phyloP scores from a whole-genome alignment of 2,888 invertebrate genomes.

The Digitonthophagus gazella region DNA sequence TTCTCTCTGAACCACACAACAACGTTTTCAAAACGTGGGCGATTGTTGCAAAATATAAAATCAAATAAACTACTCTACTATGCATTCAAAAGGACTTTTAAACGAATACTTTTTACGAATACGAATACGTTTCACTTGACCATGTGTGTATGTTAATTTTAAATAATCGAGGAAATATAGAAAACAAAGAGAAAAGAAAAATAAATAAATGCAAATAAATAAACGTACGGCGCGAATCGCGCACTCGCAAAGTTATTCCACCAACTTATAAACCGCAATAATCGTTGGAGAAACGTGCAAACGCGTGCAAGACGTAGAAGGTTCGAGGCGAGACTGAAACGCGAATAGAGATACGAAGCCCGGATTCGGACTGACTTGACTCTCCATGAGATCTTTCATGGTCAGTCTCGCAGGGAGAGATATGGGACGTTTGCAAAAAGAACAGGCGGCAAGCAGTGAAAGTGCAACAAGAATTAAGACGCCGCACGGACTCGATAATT shows the following conservation, averaged over 20 bases:
- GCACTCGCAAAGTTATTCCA: background rate
- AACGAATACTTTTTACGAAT: too few species aligned
- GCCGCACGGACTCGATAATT: background rate
- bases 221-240: background rate
- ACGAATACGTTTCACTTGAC: too few species aligned
- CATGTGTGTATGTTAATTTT: too few species aligned
- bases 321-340: constrained; percentile 2
- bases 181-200: too few species aligned
- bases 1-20: too few species aligned
- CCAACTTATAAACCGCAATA: background rate
- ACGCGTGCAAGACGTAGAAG: background rate
- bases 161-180: too few species aligned
- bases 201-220: too few species aligned
- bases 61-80: too few species aligned
- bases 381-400: constrained; percentile 32
- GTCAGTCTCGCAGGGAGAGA: constrained; percentile 28
- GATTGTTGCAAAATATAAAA: too few species aligned
- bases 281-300: background rate
- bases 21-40: too few species aligned
- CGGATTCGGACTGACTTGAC: too few species aligned
- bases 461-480: background rate
- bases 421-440: constrained; percentile 21
- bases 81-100: too few species aligned
- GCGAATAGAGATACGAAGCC: constrained; percentile 25
- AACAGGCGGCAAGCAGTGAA: background rate